Evolutionary conservation across 2,888 invertebrate genomes (phyloP), one percentile per base, ranked within the genome.

Genomic region (Strigamia transsilvanica): DNA sequence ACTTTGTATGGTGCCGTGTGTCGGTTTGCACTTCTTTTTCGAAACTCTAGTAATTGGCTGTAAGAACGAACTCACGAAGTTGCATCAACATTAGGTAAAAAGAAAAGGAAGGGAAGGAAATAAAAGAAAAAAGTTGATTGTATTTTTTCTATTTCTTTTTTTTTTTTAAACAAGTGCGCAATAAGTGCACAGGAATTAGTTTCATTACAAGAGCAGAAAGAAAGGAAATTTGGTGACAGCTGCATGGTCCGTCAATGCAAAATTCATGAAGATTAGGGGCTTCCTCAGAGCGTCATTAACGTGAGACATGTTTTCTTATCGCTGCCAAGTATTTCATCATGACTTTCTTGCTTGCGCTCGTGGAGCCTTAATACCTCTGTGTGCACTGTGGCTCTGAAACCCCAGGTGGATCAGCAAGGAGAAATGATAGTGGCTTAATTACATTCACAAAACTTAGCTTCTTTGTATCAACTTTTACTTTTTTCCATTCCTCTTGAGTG

Each of bases 231-330:
- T 34, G 79, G 42, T 42, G 79, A 79, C 79, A 42, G 41, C 79
- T 27, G 79, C 41, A n/a, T 79, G 42, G 41, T 34, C 42, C 41
- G 79, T 41, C 79, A 42, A 79, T 79, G 79, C 79, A 79, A 79
- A 79, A 79, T 79, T 79, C 79, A 79, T 79, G 79, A 79, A 79
- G 79, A 79, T 79, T 79, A 79, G 79, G 13, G 21, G 38, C 79
- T 42, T 79, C 79, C 34, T 41, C 42, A 9, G 42, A 34, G 38
- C 42, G 79, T 79, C 79, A 79, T 79, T 79, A 79, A 79, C 41
- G 79, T 38, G 42, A 38, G 42, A n/a, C 79, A 42, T 79, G 79
- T 79, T 79, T 79, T 79, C 79, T 79, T 79, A 79, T 79, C 79
- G 42, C 18, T 42, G 23, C 79, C 38, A 41, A 42, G 79, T 42